phyloP scores from a whole-genome alignment of 2,888 invertebrate species.

The Luperina nickerlii region DNA sequence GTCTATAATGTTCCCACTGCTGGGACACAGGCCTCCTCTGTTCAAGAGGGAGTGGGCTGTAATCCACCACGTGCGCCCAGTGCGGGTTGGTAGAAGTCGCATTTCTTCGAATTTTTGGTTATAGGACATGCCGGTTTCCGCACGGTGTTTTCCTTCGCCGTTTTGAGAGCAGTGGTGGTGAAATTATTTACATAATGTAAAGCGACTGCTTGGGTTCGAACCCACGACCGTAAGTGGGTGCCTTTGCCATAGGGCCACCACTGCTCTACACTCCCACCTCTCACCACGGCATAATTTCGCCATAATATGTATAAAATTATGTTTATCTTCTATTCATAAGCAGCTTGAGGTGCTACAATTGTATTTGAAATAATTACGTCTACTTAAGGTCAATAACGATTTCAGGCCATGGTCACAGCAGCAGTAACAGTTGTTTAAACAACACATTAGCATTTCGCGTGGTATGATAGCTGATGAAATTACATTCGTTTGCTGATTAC shows the following conservation, averaged over 20 bases:
- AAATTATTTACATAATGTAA: background rate
- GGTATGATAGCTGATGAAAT: conserved; percentile 56
- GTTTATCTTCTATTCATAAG: conserved; percentile 29
- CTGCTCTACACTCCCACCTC: background rate
- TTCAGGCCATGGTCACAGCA: conserved; percentile 74
- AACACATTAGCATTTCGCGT: conserved; percentile 69
- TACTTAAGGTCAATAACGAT: conserved; percentile 68
- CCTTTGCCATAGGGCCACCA: background rate
- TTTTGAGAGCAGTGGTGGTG: background rate
- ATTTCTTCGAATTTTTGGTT: background rate
- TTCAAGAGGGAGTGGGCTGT: background rate
- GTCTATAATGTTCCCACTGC: background rate
- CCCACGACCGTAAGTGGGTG: background rate
- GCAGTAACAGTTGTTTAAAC: conserved; percentile 72
- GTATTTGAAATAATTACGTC: conserved; percentile 59
- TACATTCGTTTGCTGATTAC: conserved; percentile 33
- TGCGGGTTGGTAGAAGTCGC: background rate
- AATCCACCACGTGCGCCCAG: background rate
- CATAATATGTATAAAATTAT: conserved; percentile 20
- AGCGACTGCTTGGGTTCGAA: background rate
- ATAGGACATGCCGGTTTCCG: background rate
- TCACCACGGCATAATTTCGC: background rate
- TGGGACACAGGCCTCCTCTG: background rate
- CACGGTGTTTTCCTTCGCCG: background rate
- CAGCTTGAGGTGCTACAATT: conserved; percentile 36